Conservation (phyloP, 2,113 vertebrate species). For the Cichladusa arquata region DNA sequence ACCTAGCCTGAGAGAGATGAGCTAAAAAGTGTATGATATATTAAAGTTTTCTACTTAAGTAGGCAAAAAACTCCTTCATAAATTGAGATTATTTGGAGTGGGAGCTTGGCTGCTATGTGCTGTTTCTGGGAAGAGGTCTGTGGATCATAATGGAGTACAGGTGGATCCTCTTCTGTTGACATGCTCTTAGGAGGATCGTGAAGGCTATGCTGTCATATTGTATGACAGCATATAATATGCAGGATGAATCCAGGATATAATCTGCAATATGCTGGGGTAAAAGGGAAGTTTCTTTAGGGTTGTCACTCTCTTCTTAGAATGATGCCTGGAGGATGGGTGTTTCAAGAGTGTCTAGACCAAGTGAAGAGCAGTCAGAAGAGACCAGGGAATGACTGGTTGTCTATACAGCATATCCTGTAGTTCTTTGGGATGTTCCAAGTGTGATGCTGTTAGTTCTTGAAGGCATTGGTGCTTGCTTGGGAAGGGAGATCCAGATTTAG, state of each 20-base stretch:
- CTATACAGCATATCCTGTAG: accelerated
- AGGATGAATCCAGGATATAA: neutral
- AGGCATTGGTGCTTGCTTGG: neutral
- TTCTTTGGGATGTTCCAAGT: neutral
- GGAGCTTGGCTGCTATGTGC: neutral
- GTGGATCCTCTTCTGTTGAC: neutral
- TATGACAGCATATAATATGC: no score
- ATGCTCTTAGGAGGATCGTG: neutral
- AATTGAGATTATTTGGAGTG: neutral
- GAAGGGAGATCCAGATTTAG: neutral
- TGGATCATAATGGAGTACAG: neutral
- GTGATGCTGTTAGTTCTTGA: neutral
- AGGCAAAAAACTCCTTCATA: neutral
- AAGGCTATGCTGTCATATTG: neutral
- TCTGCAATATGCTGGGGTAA: neutral
- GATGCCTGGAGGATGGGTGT: neutral
- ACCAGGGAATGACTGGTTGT: neutral
- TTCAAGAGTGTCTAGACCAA: neutral
- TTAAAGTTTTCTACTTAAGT: neutral
- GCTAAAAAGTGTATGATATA: neutral
- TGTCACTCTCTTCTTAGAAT: neutral
- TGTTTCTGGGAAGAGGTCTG: neutral
- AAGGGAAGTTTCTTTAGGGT: neutral
- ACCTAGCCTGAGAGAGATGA: neutral
- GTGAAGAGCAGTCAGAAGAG: neutral